Evolutionary conservation across 2,797 vertebrate species (phyloP), one percentile per base, ranked within the genome.

Genomic region (Diglossa cyanea): DNA sequence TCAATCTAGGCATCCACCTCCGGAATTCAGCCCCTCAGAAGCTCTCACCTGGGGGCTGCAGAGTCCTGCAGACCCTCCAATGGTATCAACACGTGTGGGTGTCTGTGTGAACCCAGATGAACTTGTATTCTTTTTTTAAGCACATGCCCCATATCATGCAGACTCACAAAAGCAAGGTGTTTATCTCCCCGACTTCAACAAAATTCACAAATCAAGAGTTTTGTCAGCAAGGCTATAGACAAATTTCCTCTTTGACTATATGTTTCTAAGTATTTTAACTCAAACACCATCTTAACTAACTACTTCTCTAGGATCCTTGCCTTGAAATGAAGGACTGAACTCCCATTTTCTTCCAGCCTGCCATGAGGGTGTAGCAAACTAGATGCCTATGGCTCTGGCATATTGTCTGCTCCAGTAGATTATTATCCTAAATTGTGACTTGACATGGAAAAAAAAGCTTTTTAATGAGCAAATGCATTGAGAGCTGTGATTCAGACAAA

Each of bases 81-180:
- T 10, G 10, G 2, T 35, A 53, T 35, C 47, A 80, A 25, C 7
- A 40, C 0, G 0, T 6, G 39, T 26, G 54, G 61, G 35, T 63
- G 35, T 42, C 68, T 39, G 7, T 68, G 60, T 20, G 31, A 88
- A 68, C 39, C 20, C 47, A 55, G 48, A 65, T 20, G 17, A 53
- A 40, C 65, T 65, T 3, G 10, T 13, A 28, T 30, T 79, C 60
- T 74, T 63, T 30, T 87, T 82, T 82, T 42, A 58, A 85, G 31
- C 17, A 45, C 5, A 28, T 13, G 13, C 0, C 20, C 25, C 8
- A 2, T 33, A 45, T 21, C 35, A 62, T 4, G 13, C n/a, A 62
- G 26, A 16, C 39, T 62, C 30, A 28, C 35, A 40, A 82, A 85
- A 79, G 4, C 40, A 82, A 79, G 4, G 5, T 39, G 31, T 28